Evolutionary conservation across 2,888 invertebrate species (phyloP), one percentile per base, ranked within the genome.

Genomic region (Harmothoe impar): DNA sequence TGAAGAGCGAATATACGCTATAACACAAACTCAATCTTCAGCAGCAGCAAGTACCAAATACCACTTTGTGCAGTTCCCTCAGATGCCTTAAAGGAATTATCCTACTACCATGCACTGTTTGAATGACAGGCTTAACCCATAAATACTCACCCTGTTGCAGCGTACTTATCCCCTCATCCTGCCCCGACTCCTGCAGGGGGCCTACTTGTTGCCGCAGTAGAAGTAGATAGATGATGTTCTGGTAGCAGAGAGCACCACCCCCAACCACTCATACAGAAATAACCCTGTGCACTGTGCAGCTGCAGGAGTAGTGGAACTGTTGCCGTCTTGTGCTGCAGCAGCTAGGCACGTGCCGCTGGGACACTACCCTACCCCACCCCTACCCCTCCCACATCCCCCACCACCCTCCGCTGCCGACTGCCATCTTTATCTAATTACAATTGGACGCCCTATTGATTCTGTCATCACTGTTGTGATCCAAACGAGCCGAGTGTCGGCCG

Each of bases 381-480:
- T 85, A 43, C 52, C 7, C 52, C 85, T 85, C 29, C 35, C 81
- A 3, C 29, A 3, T 5, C 35, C 85, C 52, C 1, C 52, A 29
- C 52, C 85, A 51, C 29, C 77, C 77, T 35, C 85, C 5, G 33
- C 52, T 33, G 51, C 85, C 85, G 23, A 85, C 81, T 81, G 81
- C 25, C 77, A 31, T 35, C 81, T 1, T 81, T 81, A 81, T 81
- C 81, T 81, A 33, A 81, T 81, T 81, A 81, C 81, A 81, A 81
- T 81, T 43, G 81, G 43, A 23, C 20, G 81, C n/a, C 43, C 25
- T 81, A 81, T 81, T 81, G 81, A 81, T 81, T 81, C 81, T 81
- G 81, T 81, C 81, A 81, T 81, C 81, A 81, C 81, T 81, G 81
- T 81, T 81, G 81, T 81, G 81, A 81, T 81, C 81, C 81, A 81